These are phyloP conservation scores for Podarcis lilfordi DNA, from an alignment of 2,797 vertebrate species.

Conservation along the genomic window DNA sequence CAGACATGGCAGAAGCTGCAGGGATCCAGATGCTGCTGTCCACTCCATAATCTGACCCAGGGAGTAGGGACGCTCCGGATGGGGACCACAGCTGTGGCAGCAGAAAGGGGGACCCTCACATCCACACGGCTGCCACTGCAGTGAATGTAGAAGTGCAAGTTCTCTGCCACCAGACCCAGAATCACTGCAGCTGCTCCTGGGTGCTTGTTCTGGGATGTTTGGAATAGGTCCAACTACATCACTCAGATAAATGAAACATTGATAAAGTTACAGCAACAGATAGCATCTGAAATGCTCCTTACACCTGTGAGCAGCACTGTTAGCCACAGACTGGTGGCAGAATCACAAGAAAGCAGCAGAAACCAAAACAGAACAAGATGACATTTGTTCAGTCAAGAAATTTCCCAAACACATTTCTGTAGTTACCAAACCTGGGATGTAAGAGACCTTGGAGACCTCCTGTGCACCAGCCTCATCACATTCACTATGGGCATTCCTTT, in stretches of 20 bases:
- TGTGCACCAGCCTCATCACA: neutral
- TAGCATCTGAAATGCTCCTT: neutral
- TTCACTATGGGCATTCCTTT: neutral
- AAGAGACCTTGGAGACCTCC: neutral
- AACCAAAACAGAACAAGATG: neutral
- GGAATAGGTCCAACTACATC: neutral
- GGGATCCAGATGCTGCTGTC: too few relatives aligned
- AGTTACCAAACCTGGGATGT: neutral
- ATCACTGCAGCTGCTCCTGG: too few relatives aligned
- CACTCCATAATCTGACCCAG: too few relatives aligned
- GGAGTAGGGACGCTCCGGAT: too few relatives aligned
- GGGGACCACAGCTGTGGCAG: too few relatives aligned
- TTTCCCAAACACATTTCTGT: neutral
- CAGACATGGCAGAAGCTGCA: too few relatives aligned
- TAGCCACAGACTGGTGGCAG: neutral
- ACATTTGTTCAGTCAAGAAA: neutral
- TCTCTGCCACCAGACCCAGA: too few relatives aligned
- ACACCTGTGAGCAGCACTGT: neutral
- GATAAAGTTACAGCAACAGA: neutral
- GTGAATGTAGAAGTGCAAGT: too few relatives aligned
- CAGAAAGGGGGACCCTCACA: too few relatives aligned
- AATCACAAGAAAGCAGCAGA: neutral
- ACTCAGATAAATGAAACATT: neutral
- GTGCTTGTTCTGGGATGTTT: too few relatives aligned
- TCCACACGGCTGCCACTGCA: too few relatives aligned